Evolutionary conservation across 2,113 vertebrate species (phyloP).

Genomic region (Calonectris borealis): DNA sequence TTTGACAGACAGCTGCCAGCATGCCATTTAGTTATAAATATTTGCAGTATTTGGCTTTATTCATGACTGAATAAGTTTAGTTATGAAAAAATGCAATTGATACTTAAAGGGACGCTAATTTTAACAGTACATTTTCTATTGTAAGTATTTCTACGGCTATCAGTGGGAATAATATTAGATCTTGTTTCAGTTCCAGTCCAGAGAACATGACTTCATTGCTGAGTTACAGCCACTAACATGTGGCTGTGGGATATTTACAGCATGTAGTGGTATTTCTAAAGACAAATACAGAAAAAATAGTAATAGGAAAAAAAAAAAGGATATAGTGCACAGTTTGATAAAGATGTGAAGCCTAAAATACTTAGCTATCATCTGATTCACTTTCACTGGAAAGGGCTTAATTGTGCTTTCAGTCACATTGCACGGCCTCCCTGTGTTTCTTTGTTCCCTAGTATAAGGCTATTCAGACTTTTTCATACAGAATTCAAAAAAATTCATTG

Average conservation of each 20-base stretch:
- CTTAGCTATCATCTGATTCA: not conserved
- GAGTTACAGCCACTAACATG: not conserved
- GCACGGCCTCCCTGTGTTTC: not conserved
- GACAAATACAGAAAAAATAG: not conserved
- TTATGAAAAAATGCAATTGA: not conserved
- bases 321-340: not conserved
- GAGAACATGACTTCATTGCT: not conserved
- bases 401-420: not conserved
- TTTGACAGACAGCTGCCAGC: not conserved
- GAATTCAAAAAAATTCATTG: not conserved
- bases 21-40: not conserved
- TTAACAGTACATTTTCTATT: not conserved
- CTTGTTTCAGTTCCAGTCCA: constrained; percentile 11
- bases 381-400: not conserved
- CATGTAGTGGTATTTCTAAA: not conserved
- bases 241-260: not conserved
- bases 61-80: not conserved
- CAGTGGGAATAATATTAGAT: constrained; percentile 4
- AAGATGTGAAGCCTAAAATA: not conserved
- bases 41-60: constrained; percentile 6
- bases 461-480: not conserved
- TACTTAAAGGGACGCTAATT: not conserved
- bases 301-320: not conserved
- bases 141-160: not conserved
- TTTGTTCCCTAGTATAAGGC: not conserved